phyloP scores from a whole-genome alignment of 2,888 invertebrate genomes.

The Allophyes oxyacanthae region DNA sequence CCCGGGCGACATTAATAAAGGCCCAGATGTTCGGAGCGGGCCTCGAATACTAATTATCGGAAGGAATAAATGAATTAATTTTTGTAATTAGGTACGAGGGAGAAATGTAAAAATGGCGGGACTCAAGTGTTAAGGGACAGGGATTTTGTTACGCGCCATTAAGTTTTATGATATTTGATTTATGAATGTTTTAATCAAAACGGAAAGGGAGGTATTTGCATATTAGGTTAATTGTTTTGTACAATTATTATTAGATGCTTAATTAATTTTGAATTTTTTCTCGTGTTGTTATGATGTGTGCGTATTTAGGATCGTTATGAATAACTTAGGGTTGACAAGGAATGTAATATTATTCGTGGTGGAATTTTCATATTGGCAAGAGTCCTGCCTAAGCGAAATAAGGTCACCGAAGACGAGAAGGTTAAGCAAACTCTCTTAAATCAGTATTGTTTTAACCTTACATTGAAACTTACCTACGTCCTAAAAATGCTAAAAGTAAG shows the following conservation, averaged over 20 bases:
- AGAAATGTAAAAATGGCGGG: slow-evolving; percentile 47
- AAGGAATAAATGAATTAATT: slow-evolving; percentile 77
- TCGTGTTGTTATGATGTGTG: not conserved
- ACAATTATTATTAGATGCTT: slow-evolving; percentile 2
- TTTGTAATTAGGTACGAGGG: slow-evolving; percentile 66
- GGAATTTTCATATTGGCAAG: no score
- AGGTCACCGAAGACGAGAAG: no score
- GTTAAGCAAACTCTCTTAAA: no score
- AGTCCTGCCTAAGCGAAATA: no score
- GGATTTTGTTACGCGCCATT: slow-evolving; percentile 50
- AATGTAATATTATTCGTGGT: no score
- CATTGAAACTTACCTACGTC: no score
- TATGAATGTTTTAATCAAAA: slow-evolving; percentile 54
- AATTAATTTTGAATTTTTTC: slow-evolving; percentile 13
- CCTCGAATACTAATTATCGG: slow-evolving; percentile 81
- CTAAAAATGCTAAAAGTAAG: no score
- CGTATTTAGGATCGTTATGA: no score
- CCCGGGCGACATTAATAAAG: slow-evolving; percentile 70
- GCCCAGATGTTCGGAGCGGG: slow-evolving; percentile 72
- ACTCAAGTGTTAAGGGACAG: slow-evolving; percentile 36
- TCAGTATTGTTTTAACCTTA: no score
- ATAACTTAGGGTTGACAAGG: no score
- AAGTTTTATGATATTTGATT: slow-evolving; percentile 58
- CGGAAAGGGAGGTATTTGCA: slow-evolving; percentile 42
- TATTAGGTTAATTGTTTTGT: slow-evolving; percentile 43